These are phyloP conservation scores for Lasaia peninsularis DNA, from an alignment of 1,140 invertebrate genomes.

Conservation along the genomic window DNA sequence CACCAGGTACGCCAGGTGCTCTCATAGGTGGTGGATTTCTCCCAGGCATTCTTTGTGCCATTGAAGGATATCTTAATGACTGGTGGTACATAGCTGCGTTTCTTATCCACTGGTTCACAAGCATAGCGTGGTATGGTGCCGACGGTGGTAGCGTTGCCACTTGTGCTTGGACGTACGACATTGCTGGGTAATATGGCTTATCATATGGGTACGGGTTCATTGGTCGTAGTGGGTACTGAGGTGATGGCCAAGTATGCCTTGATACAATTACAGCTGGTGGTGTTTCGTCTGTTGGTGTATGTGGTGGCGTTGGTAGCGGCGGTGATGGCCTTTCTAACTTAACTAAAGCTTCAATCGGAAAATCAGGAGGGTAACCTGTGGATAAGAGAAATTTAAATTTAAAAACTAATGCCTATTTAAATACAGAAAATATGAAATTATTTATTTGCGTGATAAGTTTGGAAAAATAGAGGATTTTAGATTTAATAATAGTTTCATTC, in stretches of 20 bases:
- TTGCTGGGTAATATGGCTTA: constrained; percentile 56
- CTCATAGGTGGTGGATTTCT: constrained; percentile 77
- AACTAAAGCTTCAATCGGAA: constrained; percentile 73
- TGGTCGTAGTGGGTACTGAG: constrained; percentile 42
- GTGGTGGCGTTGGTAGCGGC: constrained; percentile 83
- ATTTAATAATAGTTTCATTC: no score
- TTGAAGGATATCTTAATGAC: constrained; percentile 66
- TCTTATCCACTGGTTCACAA: constrained; percentile 85
- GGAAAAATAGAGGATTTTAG: no score
- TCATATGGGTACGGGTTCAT: constrained; percentile 63
- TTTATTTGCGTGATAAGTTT: not conserved
- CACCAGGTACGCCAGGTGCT: constrained; percentile 77
- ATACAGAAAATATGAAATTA: not conserved
- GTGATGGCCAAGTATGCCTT: constrained; percentile 56
- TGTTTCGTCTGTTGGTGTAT: constrained; percentile 82
- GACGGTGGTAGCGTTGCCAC: constrained; percentile 58
- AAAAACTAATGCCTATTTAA: not conserved
- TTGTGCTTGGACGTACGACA: constrained; percentile 70
- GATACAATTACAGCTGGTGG: constrained; percentile 55
- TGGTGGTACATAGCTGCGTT: constrained; percentile 83
- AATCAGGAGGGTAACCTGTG: constrained; percentile 73
- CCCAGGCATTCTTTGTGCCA: constrained; percentile 66
- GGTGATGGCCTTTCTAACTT: constrained; percentile 82
- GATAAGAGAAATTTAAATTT: constrained; percentile 28
- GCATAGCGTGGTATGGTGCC: constrained; percentile 71